Conservation (phyloP, 2,888 invertebrate species). For the Apodemia duryi region DNA sequence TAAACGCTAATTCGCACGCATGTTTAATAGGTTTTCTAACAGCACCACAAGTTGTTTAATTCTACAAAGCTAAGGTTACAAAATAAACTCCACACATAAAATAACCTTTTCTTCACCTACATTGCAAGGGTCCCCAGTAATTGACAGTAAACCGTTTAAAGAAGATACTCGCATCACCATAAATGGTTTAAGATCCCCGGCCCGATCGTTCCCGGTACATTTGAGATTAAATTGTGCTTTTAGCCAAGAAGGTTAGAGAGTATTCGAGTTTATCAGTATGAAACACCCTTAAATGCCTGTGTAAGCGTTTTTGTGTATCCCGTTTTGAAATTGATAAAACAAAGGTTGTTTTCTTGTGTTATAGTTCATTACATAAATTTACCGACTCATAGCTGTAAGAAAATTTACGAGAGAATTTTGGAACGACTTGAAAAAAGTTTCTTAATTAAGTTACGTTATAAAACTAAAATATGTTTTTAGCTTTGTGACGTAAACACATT, state of each 20-base stretch:
- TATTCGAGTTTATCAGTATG: slow-evolving; percentile 8
- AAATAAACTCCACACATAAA: slow-evolving; percentile 4
- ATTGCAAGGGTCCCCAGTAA: slow-evolving; percentile 2
- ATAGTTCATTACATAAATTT: too few relatives aligned
- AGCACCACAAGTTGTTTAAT: background rate
- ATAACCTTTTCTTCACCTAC: slow-evolving; percentile 13
- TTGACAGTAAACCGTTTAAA: slow-evolving; percentile 23
- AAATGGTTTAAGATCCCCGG: slow-evolving; percentile 22
- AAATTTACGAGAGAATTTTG: too few relatives aligned
- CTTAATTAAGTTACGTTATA: too few relatives aligned
- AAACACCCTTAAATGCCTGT: slow-evolving; percentile 7
- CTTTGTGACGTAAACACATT: too few relatives aligned
- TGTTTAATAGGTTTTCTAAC: background rate
- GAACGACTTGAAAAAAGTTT: too few relatives aligned
- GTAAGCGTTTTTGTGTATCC: background rate
- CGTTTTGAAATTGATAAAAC: background rate
- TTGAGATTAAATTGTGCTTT: slow-evolving; percentile 14
- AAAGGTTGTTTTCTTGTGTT: too few relatives aligned
- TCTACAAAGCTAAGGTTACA: background rate
- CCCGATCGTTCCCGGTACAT: slow-evolving; percentile 14
- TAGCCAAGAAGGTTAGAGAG: background rate
- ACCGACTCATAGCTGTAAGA: too few relatives aligned
- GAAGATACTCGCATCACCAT: slow-evolving; percentile 25
- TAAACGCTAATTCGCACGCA: too few relatives aligned
- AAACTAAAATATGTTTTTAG: too few relatives aligned